phyloP scores from a whole-genome alignment of 2,888 invertebrate species.

The Amphipoea lucens region DNA sequence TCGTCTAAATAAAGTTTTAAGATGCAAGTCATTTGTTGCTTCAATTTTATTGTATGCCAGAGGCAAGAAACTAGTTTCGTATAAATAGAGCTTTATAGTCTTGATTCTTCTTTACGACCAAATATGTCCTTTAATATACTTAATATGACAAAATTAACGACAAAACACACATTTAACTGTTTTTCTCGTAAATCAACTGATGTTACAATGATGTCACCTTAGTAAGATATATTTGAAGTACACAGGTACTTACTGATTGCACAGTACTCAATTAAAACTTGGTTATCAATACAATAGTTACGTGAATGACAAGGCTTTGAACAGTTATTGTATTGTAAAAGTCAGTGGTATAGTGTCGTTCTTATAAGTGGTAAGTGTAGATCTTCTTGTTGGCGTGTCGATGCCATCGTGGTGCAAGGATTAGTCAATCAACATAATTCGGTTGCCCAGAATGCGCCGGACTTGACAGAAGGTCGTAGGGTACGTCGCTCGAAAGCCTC shows the following conservation, averaged over 20 bases:
- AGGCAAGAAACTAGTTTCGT: not conserved
- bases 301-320: conserved; percentile 23
- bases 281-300: conserved; percentile 32
- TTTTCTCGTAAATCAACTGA: conserved; percentile 24
- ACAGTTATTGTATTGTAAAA: conserved; percentile 24
- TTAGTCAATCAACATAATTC: not conserved
- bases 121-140: conserved; percentile 2
- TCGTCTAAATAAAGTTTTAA: not conserved
- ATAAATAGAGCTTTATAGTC: not conserved
- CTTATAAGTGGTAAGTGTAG: not conserved
- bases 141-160: not conserved
- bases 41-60: not conserved
- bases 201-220: conserved; percentile 40
- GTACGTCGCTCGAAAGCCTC: not conserved
- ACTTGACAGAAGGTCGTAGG: not conserved
- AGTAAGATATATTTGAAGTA: conserved; percentile 34
- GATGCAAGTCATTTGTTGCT: not conserved
- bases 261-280: conserved; percentile 25
- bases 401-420: not conserved
- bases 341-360: conserved; percentile 16
- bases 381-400: not conserved
- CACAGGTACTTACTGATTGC: conserved; percentile 27
- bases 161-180: conserved; percentile 1
- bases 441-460: not conserved
- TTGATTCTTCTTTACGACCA: not conserved